These are phyloP conservation scores for Ptilorrhoa leucosticta DNA, from an alignment of 2,113 vertebrate species.

Conservation along the genomic window DNA sequence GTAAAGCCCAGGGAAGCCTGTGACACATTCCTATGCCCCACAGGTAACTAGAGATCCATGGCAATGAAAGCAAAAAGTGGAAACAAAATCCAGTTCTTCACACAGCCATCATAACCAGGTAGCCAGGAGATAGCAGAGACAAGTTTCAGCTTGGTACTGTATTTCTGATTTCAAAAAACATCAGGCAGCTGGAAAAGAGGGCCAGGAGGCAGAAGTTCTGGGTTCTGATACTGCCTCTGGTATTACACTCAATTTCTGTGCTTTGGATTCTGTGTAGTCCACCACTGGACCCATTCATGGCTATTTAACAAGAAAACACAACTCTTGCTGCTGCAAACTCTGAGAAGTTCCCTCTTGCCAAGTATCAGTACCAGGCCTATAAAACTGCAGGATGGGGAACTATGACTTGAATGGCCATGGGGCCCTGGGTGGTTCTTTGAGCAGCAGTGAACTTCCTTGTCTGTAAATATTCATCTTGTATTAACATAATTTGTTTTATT, in stretches of 20 bases:
- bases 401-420: neutral
- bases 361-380: neutral
- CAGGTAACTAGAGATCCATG: neutral
- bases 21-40: neutral
- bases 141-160: neutral
- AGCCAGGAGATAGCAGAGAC: neutral
- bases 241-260: neutral
- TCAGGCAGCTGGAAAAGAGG: neutral
- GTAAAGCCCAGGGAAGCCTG: neutral
- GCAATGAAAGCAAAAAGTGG: neutral
- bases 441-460: neutral
- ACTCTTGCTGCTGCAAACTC: neutral
- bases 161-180: neutral
- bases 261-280: neutral
- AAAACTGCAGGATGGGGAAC: neutral
- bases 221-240: neutral
- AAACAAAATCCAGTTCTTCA: neutral
- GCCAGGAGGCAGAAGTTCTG: neutral
- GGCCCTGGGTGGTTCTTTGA: neutral
- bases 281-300: neutral
- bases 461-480: neutral
- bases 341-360: neutral
- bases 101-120: neutral
- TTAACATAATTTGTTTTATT: slow-evolving; percentile 25
- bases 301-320: neutral